These are phyloP conservation scores for Eurosta solidaginis DNA, from an alignment of 1,140 invertebrate genomes.

Conservation along the genomic window DNA sequence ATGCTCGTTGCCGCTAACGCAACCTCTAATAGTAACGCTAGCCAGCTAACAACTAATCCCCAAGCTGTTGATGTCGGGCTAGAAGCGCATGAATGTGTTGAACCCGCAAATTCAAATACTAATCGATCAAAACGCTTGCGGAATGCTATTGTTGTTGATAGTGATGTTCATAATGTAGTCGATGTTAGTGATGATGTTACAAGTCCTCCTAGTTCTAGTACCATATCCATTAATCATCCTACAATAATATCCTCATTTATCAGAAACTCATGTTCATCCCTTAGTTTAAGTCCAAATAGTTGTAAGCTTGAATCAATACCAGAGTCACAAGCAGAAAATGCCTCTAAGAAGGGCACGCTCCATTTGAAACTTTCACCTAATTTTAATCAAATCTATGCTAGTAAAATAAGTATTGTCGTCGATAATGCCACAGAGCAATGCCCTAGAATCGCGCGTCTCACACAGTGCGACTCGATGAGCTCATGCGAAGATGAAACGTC, in stretches of 20 bases:
- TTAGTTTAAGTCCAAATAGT: slow-evolving; percentile 24
- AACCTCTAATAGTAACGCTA: background rate
- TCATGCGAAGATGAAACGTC: slow-evolving; percentile 50
- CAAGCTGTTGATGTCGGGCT: slow-evolving; percentile 30
- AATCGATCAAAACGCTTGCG: background rate
- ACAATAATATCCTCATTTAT: background rate
- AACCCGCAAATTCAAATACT: background rate
- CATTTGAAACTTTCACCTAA: slow-evolving; percentile 50
- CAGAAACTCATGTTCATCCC: too few species aligned
- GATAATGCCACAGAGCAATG: slow-evolving; percentile 34
- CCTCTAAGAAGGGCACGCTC: background rate
- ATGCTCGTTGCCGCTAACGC: background rate
- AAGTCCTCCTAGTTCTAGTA: slow-evolving; percentile 39
- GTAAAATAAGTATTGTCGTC: slow-evolving; percentile 49
- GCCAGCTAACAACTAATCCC: slow-evolving; percentile 42
- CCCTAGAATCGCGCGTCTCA: background rate
- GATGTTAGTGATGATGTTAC: slow-evolving; percentile 27
- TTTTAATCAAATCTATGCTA: slow-evolving; percentile 54
- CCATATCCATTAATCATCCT: background rate
- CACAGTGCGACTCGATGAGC: slow-evolving; percentile 50
- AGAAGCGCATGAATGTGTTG: background rate
- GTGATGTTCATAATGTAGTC: slow-evolving; percentile 37
- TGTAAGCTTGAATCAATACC: slow-evolving; percentile 56
- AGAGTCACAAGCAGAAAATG: slow-evolving; percentile 37
- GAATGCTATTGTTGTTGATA: slow-evolving; percentile 42